These are phyloP conservation scores for Ceratosolen solmsi DNA, from an alignment of 1,140 invertebrate genomes.

Conservation along the genomic window DNA sequence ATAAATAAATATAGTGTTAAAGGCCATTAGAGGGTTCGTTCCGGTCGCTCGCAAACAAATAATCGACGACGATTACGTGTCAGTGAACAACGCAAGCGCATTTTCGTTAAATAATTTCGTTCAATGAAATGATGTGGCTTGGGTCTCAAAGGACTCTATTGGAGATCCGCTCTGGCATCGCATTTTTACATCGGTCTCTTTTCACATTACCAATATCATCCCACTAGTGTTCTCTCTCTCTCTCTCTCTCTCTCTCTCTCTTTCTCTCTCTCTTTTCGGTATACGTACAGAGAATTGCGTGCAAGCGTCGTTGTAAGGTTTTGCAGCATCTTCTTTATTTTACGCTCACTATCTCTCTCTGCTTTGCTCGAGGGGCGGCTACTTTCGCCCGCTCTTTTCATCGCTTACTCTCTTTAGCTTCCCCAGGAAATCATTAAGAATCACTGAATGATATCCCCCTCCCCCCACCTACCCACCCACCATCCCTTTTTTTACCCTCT, in stretches of 20 bases:
- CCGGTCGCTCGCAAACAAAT: neutral
- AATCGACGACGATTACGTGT: too few species aligned
- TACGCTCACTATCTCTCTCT: neutral
- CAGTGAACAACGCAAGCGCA: too few species aligned
- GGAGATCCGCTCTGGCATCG: neutral
- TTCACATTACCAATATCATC: too few species aligned
- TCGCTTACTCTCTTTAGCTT: conserved; percentile 12
- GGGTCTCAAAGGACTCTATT: neutral
- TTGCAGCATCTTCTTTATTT: conserved; percentile 7
- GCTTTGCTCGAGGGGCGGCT: neutral
- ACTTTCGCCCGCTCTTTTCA: conserved; percentile 27
- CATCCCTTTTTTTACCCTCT: neutral
- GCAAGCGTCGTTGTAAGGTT: conserved; percentile 21
- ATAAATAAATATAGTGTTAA: neutral
- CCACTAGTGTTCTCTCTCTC: neutral
- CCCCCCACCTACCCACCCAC: neutral
- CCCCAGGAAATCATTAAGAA: conserved; percentile 41
- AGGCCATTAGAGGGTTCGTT: neutral
- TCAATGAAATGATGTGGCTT: too few species aligned
- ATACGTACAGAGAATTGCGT: conserved; percentile 41
- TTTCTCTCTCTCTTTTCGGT: neutral
- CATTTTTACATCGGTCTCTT: conserved; percentile 6
- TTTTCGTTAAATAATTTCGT: neutral
- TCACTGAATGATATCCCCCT: conserved; percentile 10
- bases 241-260: neutral